These are phyloP conservation scores for Numida meleagris DNA, from an alignment of 2,113 vertebrate species.

Conservation along the genomic window DNA sequence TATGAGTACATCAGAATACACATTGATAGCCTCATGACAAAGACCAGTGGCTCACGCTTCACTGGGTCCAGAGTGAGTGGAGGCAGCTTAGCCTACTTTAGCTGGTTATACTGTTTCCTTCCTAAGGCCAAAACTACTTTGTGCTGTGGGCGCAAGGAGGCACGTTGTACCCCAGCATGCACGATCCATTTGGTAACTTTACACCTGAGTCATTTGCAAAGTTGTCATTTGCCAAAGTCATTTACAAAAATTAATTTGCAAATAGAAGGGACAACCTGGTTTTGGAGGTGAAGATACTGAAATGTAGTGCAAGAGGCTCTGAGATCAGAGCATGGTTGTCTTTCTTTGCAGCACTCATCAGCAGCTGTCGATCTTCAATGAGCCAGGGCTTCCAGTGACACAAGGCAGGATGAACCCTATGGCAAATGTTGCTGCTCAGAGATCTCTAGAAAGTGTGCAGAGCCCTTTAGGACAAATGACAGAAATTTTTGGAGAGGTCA, in stretches of 20 bases:
- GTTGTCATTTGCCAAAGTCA: too few species aligned
- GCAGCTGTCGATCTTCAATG: neutral
- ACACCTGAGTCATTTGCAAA: neutral
- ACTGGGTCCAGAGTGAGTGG: neutral
- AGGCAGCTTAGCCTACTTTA: neutral
- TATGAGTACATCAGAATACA: neutral
- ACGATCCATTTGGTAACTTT: neutral
- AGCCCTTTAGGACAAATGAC: neutral
- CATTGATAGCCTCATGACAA: neutral
- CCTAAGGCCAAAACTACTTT: neutral
- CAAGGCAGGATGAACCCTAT: neutral
- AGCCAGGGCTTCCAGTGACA: neutral
- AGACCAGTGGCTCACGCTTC: neutral
- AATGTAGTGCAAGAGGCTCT: neutral
- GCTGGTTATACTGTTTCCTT: neutral
- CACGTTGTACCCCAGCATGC: neutral
- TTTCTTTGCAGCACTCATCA: neutral
- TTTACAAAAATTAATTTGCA: neutral
- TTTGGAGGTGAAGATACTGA: neutral
- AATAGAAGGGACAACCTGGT: neutral
- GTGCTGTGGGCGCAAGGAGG: neutral
- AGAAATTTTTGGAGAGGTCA: neutral
- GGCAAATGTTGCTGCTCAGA: neutral
- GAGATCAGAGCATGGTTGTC: fast-evolving
- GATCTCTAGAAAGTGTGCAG: neutral